phyloP scores from a whole-genome alignment of 2,888 invertebrate species.

The Nemoura dubitans region DNA sequence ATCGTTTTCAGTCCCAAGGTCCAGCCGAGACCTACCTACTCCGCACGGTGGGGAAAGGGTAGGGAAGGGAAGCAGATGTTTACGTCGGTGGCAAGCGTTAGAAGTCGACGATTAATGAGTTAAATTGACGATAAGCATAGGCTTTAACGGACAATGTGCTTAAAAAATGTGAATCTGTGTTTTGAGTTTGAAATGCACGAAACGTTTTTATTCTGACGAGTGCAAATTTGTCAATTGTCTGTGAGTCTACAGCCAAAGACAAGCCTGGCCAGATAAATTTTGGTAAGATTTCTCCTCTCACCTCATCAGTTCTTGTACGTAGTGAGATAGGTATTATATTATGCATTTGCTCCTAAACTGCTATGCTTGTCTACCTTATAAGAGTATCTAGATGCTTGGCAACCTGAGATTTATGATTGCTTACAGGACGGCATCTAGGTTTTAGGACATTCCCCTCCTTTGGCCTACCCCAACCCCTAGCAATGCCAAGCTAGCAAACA shows the following conservation, averaged over 20 bases:
- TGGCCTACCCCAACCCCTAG: neutral
- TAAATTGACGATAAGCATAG: neutral
- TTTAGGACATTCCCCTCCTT: neutral
- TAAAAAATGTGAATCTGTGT: neutral
- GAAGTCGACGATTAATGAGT: neutral
- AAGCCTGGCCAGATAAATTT: neutral
- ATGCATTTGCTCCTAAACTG: neutral
- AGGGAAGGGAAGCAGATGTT: neutral
- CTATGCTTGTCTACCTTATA: neutral
- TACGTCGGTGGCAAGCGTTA: neutral
- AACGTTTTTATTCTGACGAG: neutral
- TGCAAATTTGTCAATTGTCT: neutral
- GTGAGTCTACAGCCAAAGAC: neutral
- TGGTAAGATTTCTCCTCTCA: neutral
- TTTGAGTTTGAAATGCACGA: neutral
- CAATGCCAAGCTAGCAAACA: neutral
- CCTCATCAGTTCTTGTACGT: neutral
- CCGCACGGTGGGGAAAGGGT: neutral
- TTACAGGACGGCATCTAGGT: neutral
- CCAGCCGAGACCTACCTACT: neutral
- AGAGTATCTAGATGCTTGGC: neutral
- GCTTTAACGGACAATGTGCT: neutral
- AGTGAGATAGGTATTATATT: neutral
- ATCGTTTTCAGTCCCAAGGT: neutral
- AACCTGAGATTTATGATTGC: too few species aligned